Conservation (phyloP, 2,113 vertebrate genomes). For the Aleadryas rufinucha region DNA sequence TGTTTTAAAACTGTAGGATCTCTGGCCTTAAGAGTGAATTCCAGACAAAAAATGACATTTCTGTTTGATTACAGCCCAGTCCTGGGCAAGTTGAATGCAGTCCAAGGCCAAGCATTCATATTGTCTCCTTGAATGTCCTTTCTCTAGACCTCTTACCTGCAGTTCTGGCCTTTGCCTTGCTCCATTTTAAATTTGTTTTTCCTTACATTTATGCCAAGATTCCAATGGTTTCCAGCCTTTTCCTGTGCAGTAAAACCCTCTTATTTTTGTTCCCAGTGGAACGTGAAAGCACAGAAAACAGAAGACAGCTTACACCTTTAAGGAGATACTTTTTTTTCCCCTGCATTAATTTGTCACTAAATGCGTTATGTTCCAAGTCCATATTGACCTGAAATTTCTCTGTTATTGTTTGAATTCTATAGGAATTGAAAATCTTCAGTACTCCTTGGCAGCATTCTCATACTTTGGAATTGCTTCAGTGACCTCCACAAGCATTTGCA, state of each 20-base stretch:
- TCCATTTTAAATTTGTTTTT: background rate
- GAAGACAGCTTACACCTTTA: background rate
- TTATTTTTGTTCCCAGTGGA: background rate
- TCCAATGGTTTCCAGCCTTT: background rate
- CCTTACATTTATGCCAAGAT: background rate
- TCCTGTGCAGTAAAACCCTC: background rate
- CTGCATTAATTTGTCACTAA: background rate
- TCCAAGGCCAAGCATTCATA: background rate
- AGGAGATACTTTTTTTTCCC: background rate
- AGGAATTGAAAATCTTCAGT: background rate
- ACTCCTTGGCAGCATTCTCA: background rate
- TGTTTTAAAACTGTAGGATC: background rate
- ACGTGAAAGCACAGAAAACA: background rate
- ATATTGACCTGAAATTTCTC: background rate
- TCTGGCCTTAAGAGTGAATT: background rate
- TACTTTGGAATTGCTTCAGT: background rate
- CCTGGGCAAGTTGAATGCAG: background rate
- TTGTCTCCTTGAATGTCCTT: background rate
- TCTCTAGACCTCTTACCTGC: background rate
- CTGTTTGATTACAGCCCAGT: background rate
- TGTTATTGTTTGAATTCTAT: background rate
- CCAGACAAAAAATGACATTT: background rate
- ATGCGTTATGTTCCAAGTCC: background rate
- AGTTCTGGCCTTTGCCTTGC: background rate
- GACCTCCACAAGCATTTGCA: background rate